Evolutionary conservation across 1,140 invertebrate genomes (phyloP).

Genomic region (Anoplophora glabripennis): DNA sequence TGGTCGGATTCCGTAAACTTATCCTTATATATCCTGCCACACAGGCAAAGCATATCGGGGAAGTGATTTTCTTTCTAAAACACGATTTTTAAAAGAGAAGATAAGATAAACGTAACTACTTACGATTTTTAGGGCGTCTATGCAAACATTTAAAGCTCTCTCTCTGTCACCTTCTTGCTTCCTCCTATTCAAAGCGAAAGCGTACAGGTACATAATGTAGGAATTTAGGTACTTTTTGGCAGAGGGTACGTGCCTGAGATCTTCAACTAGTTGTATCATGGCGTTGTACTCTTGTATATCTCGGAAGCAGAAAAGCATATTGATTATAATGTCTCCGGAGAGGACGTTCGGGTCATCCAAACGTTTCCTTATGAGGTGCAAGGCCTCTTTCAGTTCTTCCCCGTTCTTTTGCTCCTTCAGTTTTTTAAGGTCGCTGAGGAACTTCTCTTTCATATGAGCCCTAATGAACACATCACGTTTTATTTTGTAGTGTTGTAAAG

Average conservation of each 20-base stretch:
- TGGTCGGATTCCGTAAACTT: constrained; percentile 96
- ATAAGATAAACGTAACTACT: neutral
- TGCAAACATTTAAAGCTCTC: constrained; percentile 88
- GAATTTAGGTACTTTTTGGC: constrained; percentile 87
- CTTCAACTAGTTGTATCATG: constrained; percentile 96
- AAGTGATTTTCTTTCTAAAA: constrained; percentile 82
- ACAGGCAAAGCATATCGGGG: constrained; percentile 96
- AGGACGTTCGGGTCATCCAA: constrained; percentile 96
- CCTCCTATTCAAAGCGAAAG: constrained; percentile 94
- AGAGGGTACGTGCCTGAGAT: constrained; percentile 89
- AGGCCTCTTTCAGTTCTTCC: constrained; percentile 77
- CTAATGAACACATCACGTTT: constrained; percentile 56
- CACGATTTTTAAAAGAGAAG: neutral
- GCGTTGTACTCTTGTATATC: constrained; percentile 97
- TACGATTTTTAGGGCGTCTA: constrained; percentile 78
- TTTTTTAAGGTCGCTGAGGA: constrained; percentile 90
- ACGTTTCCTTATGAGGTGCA: constrained; percentile 88
- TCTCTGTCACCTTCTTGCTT: constrained; percentile 93
- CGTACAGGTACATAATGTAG: constrained; percentile 90
- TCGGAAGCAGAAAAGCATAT: constrained; percentile 87
- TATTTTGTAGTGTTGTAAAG: no score
- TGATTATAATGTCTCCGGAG: constrained; percentile 90
- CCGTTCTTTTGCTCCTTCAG: constrained; percentile 84
- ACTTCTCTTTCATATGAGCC: constrained; percentile 97
- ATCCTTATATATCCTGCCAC: constrained; percentile 98